Percentiles rank a stretch among this genome's conserved stretches.
phyloP scores from a whole-genome alignment of 2,797 vertebrate genomes.

The Liasis olivaceus region DNA sequence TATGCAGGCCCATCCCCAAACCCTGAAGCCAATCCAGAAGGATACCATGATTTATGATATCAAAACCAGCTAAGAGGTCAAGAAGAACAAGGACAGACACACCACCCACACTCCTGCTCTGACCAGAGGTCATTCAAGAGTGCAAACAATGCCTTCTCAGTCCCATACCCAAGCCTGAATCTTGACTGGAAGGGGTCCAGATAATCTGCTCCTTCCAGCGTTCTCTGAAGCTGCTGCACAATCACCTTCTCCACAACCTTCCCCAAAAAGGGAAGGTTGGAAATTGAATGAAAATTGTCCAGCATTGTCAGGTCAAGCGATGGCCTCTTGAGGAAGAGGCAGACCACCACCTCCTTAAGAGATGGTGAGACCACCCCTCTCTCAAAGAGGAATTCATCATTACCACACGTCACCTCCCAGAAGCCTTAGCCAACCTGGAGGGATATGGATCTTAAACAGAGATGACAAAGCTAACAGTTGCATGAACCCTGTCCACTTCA shows the following conservation, averaged over 20 bases:
- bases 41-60: not conserved
- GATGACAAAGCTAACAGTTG: not conserved
- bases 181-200: not conserved
- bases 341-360: not conserved
- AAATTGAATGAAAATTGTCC: not conserved
- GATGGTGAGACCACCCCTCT: not conserved
- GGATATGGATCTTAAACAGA: not conserved
- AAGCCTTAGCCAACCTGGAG: not conserved
- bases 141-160: not conserved
- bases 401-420: not conserved
- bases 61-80: not conserved
- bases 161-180: not conserved
- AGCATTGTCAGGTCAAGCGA: not conserved
- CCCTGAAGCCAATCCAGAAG: not conserved
- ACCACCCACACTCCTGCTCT: not conserved
- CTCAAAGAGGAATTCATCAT: not conserved
- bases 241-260: not conserved
- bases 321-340: not conserved
- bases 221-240: not conserved
- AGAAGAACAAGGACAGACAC: not conserved
- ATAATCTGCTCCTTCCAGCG: not conserved
- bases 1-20: not conserved
- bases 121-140: not conserved
- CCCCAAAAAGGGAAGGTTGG: not conserved
- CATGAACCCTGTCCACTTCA: not conserved